Evolutionary conservation across 2,797 vertebrate genomes (phyloP).

Genomic region (Bradypodion ventrale): DNA sequence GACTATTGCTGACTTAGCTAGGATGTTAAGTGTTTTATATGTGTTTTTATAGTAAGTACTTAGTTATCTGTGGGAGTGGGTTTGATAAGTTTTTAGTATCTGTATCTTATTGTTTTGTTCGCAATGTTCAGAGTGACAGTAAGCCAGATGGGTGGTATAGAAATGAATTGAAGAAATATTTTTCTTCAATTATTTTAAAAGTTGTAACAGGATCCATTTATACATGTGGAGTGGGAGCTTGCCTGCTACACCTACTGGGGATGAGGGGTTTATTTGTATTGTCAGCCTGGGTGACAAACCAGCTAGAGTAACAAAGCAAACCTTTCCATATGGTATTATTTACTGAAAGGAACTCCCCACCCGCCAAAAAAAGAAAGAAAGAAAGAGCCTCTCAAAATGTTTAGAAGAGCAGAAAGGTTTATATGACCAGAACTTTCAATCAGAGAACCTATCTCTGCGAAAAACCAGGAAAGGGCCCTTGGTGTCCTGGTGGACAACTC

Average conservation of each 20-base stretch:
- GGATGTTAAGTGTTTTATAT: no score
- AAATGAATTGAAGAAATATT: no score
- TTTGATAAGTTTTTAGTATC: no score
- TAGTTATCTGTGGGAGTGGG: no score
- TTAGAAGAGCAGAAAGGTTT: slow-evolving; percentile 49
- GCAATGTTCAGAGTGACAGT: no score
- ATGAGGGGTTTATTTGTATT: not conserved
- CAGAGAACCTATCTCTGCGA: slow-evolving; percentile 54
- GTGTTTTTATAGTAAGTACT: no score
- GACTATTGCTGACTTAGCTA: no score
- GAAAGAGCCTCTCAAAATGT: slow-evolving; percentile 38
- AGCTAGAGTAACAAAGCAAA: slow-evolving; percentile 18
- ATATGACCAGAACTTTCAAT: slow-evolving; percentile 58
- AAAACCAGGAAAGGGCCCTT: no score
- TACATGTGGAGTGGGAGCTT: not conserved
- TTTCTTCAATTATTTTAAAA: not conserved
- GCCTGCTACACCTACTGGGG: not conserved
- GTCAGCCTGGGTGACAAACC: slow-evolving; percentile 11
- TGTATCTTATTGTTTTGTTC: no score
- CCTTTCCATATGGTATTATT: not conserved
- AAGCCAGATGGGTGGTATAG: no score
- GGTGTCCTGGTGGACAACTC: no score
- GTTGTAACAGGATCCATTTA: not conserved
- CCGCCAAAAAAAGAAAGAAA: no score
- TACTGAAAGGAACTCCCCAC: slow-evolving; percentile 8